Percentiles rank a stretch among this genome's conserved stretches.
phyloP scores from a whole-genome alignment of 2,113 vertebrate species.

The Noctilio leporinus region DNA sequence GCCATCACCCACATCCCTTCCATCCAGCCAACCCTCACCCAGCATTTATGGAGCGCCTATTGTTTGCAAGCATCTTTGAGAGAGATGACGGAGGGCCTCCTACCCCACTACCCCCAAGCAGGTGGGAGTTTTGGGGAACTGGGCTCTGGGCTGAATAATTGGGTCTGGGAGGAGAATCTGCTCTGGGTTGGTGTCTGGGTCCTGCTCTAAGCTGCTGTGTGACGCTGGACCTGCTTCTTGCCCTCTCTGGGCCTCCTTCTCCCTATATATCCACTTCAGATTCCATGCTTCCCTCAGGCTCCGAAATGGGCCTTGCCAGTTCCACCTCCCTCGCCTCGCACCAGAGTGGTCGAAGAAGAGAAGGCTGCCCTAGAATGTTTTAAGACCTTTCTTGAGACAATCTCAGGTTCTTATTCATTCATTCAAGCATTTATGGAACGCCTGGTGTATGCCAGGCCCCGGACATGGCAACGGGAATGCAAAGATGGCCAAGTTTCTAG shows the following conservation, averaged over 20 bases:
- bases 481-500: background rate
- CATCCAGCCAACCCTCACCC: background rate
- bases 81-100: background rate
- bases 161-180: background rate
- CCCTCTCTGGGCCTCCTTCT: background rate
- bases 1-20: background rate
- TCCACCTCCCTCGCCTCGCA: background rate
- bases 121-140: background rate
- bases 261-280: background rate
- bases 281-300: background rate
- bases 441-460: background rate
- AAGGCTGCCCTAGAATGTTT: background rate
- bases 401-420: background rate
- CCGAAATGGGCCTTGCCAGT: background rate
- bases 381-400: background rate
- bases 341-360: background rate
- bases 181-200: background rate
- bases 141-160: background rate
- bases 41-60: background rate
- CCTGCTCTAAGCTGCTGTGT: background rate
- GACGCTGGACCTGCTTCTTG: background rate
- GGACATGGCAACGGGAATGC: background rate
- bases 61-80: background rate
- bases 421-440: constrained; percentile 1
- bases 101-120: background rate